A percentile compares a stretch with the other conserved stretches of the same genome.
Evolutionary conservation across 2,888 invertebrate species (phyloP).

Genomic region (Ophonus ardosiacus): DNA sequence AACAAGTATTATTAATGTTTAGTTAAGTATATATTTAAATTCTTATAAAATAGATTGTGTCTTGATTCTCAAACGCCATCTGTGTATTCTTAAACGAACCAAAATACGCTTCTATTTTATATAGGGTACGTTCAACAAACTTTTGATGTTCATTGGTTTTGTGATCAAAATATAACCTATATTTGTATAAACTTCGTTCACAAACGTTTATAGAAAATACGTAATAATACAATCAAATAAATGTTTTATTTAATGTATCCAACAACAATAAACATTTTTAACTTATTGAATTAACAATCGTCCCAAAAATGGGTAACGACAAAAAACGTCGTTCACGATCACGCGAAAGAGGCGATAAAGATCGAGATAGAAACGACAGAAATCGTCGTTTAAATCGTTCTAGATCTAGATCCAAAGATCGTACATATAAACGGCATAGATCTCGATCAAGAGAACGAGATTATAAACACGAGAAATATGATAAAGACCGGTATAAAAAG

Average conservation of each 20-base stretch:
- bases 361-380: constrained; percentile 67
- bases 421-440: constrained; percentile 70
- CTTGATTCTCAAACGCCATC: too few species aligned
- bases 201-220: background rate
- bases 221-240: background rate
- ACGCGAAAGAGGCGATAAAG: constrained; percentile 72
- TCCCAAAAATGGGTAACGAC: constrained; percentile 72
- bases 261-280: too few species aligned
- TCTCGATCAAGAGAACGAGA: constrained; percentile 72
- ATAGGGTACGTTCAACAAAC: too few species aligned
- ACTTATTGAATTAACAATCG: background rate
- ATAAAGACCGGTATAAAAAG: constrained; percentile 66
- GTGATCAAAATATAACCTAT: constrained; percentile 29
- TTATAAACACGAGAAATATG: constrained; percentile 68
- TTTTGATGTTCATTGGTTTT: background rate
- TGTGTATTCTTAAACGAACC: too few species aligned
- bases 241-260: background rate
- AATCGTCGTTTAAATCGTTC: constrained; percentile 72
- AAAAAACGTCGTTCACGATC: constrained; percentile 75
- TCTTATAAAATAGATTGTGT: too few species aligned
- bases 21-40: too few species aligned
- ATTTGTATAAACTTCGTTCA: background rate
- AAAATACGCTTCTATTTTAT: too few species aligned
- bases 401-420: constrained; percentile 74
- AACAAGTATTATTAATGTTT: too few species aligned